Evolutionary conservation across 2,113 vertebrate species (phyloP), one percentile per base, ranked within the genome.

Genomic region (Ptilonorhynchus violaceus): DNA sequence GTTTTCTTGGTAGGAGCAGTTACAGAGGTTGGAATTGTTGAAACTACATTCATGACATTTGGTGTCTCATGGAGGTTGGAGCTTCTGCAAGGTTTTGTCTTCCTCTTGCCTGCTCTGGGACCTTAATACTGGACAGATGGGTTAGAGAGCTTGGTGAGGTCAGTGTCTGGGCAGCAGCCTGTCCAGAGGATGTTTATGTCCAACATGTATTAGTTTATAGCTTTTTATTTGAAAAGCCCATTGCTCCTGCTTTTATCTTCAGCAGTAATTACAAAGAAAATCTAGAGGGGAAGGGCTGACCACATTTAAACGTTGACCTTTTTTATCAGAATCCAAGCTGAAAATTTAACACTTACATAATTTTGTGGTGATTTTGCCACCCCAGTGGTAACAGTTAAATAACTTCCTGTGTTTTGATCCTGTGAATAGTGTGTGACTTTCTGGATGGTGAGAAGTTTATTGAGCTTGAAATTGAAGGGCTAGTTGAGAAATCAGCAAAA

Each of bases 191-290:
- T 89, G 80, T 72, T 93, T 93, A 44, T 72, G 12, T 52, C 46
- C 82, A 75, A 19, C 20, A 17, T 33, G 15, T 52, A 39, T 66
- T 84, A 85, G 11, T 83, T 90, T 74, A 46, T 23, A 52, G 30
- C 17, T 70, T 93, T 89, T 56, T 55, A 42, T 88, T 91, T 68
- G 0, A 64, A 92, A 96, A 94, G 11, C 33, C 15, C 9, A 18
- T 52, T 63, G 28, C 50, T 91, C 25, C 13, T 79, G 42, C 60
- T 85, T 85, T 91, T 88, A 62, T 92, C 87, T 81, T 60, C 67
- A 78, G 35, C 41, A 74, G 11, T 58, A 79, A 69, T 59, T 95
- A 62, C 39, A 59, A 88, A 81, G 33, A 37, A 81, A 74, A 60
- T 86, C 53, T 49, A 37, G 64, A 85, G 37, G 37, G 31, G 28